Evolutionary conservation across 1,140 invertebrate species (phyloP).

Genomic region (Pentalonia nigronervosa): DNA sequence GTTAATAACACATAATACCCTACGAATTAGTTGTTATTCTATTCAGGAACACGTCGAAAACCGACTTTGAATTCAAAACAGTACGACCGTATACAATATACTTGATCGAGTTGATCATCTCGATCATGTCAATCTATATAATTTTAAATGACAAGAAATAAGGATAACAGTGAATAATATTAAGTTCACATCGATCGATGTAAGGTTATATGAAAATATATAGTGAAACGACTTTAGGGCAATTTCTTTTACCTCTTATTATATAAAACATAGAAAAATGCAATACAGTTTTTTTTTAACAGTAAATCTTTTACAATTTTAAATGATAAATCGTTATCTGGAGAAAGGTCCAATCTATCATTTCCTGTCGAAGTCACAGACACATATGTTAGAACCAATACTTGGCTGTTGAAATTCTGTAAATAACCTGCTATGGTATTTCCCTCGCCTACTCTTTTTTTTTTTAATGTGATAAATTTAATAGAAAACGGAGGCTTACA

Average conservation of each 20-base stretch:
- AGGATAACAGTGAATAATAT: neutral
- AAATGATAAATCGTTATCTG: constrained; percentile 5
- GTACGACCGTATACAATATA: neutral
- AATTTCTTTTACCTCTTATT: neutral
- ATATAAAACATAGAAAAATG: neutral
- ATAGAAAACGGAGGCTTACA: neutral
- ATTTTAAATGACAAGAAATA: neutral
- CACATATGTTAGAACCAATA: neutral
- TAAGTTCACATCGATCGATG: neutral
- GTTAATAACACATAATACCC: neutral
- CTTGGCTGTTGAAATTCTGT: neutral
- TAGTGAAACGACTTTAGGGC: neutral
- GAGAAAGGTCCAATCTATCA: constrained; percentile 17
- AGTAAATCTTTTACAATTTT: neutral
- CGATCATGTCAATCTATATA: neutral
- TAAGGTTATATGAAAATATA: neutral
- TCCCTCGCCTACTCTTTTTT: neutral
- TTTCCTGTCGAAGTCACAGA: neutral
- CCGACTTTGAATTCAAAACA: neutral
- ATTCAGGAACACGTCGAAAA: neutral
- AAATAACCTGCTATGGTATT: neutral
- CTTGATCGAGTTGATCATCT: neutral
- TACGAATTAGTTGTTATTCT: neutral
- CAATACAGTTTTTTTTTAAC: neutral
- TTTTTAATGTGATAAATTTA: neutral